Percentiles rank a stretch among this genome's conserved stretches.
These are phyloP conservation scores for Apis cerana DNA, from an alignment of 1,140 invertebrate species.

Conservation along the genomic window DNA sequence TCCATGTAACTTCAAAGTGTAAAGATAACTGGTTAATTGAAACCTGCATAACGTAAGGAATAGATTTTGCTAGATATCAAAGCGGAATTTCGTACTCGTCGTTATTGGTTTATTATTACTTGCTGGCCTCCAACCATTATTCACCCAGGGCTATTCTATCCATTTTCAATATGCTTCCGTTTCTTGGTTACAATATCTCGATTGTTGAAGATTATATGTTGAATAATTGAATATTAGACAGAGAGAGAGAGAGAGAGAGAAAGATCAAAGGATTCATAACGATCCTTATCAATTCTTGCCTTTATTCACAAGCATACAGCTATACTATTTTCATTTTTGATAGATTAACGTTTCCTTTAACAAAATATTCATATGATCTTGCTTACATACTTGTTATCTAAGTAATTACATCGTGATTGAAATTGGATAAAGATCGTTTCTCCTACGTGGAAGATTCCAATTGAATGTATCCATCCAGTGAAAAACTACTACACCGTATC, in stretches of 20 bases:
- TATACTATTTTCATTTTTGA: too few relatives aligned
- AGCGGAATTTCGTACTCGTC: neutral
- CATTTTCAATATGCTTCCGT: constrained; percentile 12
- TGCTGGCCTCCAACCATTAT: neutral
- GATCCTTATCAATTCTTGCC: neutral
- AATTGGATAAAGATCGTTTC: too few relatives aligned
- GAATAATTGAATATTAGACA: neutral
- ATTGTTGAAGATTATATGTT: neutral
- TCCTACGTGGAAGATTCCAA: too few relatives aligned
- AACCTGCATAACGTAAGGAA: constrained; percentile 32
- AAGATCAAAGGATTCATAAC: too few relatives aligned
- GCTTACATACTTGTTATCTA: too few relatives aligned
- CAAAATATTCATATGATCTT: too few relatives aligned
- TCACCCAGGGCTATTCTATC: constrained; percentile 2
- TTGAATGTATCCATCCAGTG: too few relatives aligned
- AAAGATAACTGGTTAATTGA: constrained; percentile 35
- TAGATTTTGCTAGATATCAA: neutral
- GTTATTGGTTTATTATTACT: constrained; percentile 13
- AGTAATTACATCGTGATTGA: too few relatives aligned
- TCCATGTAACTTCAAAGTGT: neutral
- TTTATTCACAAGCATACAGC: too few relatives aligned
- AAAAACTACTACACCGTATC: too few relatives aligned
- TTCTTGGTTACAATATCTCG: neutral
- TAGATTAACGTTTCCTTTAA: too few relatives aligned
- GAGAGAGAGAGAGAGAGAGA: neutral